These are phyloP conservation scores for Amniataba percoides DNA, from an alignment of 2,797 vertebrate genomes.

Conservation along the genomic window DNA sequence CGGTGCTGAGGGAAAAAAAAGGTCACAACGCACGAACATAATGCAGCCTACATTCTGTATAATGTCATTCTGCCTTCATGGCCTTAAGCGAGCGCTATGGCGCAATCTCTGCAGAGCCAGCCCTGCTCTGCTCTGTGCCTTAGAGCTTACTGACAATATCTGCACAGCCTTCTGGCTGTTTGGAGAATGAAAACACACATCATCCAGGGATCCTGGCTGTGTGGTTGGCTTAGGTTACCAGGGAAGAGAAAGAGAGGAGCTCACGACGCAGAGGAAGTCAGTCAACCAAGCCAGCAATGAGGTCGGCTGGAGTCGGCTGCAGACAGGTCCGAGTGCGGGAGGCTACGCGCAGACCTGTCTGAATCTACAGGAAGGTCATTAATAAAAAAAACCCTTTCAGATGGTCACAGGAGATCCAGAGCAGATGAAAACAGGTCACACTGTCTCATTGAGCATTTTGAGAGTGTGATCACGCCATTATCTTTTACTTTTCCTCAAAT, in stretches of 20 bases:
- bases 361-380: slow-evolving; percentile 20
- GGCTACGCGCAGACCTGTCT: neutral
- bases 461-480: slow-evolving; percentile 23
- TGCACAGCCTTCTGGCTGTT: slow-evolving; percentile 67
- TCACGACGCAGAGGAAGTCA: slow-evolving; percentile 33
- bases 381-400: slow-evolving; percentile 32
- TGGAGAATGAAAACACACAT: slow-evolving; percentile 69
- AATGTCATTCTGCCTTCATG: slow-evolving; percentile 55
- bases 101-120: slow-evolving; percentile 67
- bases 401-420: slow-evolving; percentile 11
- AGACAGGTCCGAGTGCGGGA: neutral
- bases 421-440: slow-evolving; percentile 24
- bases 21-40: slow-evolving; percentile 44
- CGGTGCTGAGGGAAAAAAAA: slow-evolving; percentile 23
- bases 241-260: slow-evolving; percentile 16
- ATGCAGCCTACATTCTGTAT: slow-evolving; percentile 62
- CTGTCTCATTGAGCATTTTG: slow-evolving; percentile 27
- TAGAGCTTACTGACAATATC: slow-evolving; percentile 66
- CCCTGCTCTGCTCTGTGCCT: slow-evolving; percentile 51
- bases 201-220: slow-evolving; percentile 42
- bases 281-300: slow-evolving; percentile 24
- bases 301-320: slow-evolving; percentile 6
- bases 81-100: slow-evolving; percentile 55
- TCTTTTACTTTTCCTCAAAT: slow-evolving; percentile 22
- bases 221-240: slow-evolving; percentile 21